Base-by-base conservation (phyloP, 2,888 invertebrate species). In the Thereva nobilitata region DNA sequence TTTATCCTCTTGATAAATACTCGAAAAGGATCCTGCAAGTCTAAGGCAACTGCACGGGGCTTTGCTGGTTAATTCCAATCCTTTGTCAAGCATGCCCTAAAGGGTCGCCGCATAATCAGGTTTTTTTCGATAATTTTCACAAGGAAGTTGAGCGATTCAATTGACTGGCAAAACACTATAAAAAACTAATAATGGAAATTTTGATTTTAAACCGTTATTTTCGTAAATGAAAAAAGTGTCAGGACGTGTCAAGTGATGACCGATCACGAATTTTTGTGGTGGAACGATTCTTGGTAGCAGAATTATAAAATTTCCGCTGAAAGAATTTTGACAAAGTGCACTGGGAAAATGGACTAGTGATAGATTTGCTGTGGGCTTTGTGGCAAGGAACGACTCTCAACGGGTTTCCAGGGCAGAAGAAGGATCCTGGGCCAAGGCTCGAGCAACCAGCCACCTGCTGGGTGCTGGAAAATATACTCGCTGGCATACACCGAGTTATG, bases 401-500 rank as follows among this genome's bases (percentile, higher is more conserved):
- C 38, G 23, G 34, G 12, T 35, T 50, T 50, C 50, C 9, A 38
- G 41, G 9, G 10, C 12, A 10, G n/a, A 23, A 12, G 10, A 45
- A 61, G 50, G 47, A 47, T 45, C 34, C n/a, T 37, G 23, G 40
- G 8, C 6, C 38, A 49, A 41, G 61, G n/a, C 7, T 12, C 34
- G 9, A 40, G 40, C 38, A 9, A 9, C 49, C 41, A 40, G 35
- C 40, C 49, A 35, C 61, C 49, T 50, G 61, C 61, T 61, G 61
- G 23, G 61, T 9, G 8, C 40, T n/a, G 50, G 50, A 35, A 50
- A 49, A 41, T 1, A 49, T 40, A 34, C 34, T 40, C 70, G 71
- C 59, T 72, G 70, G 70, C 70, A 70, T 70, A 71, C 70, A 70
- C 69, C 68, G 68, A 71, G 72, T 72, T 72, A 72, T 72, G 72